Evolutionary conservation across 2,797 vertebrate genomes (phyloP).

Genomic region (Dendrocincla fuliginosa): DNA sequence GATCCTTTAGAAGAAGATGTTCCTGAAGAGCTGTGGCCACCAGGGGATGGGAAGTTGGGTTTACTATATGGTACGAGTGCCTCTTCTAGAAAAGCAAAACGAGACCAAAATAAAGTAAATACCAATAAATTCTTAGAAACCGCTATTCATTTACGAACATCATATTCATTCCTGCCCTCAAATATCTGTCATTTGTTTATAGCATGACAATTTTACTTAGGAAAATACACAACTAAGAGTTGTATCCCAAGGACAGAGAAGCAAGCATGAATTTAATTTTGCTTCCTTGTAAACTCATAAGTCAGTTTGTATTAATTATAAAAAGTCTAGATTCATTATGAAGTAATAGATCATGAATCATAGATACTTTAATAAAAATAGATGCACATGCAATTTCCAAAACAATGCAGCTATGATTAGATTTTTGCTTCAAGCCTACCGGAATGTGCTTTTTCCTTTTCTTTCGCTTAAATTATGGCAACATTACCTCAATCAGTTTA

Average conservation of each 20-base stretch:
- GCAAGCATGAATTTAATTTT: neutral
- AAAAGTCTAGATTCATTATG: conserved; percentile 43
- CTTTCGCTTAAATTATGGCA: conserved; percentile 55
- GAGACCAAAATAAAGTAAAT: neutral
- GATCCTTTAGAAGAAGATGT: conserved; percentile 97
- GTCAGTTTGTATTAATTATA: conserved; percentile 35
- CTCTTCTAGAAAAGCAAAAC: conserved; percentile 84
- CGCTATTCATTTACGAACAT: neutral
- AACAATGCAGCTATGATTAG: conserved; percentile 60
- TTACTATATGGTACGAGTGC: conserved; percentile 94
- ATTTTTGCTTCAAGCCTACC: conserved; percentile 54
- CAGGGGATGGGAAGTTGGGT: conserved; percentile 95
- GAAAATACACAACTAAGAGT: neutral
- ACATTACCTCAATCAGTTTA: conserved; percentile 55
- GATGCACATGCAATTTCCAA: conserved; percentile 48
- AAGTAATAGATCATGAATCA: conserved; percentile 42
- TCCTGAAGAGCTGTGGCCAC: conserved; percentile 96
- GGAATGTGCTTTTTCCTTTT: conserved; percentile 9
- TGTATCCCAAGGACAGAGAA: neutral
- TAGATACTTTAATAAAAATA: conserved; percentile 55
- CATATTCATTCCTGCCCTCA: neutral
- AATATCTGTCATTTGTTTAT: neutral
- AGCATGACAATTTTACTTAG: neutral
- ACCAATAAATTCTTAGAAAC: neutral
- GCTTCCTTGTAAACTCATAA: neutral